phyloP scores from a whole-genome alignment of 2,797 vertebrate species.

The Rousettus madagascariensis region DNA sequence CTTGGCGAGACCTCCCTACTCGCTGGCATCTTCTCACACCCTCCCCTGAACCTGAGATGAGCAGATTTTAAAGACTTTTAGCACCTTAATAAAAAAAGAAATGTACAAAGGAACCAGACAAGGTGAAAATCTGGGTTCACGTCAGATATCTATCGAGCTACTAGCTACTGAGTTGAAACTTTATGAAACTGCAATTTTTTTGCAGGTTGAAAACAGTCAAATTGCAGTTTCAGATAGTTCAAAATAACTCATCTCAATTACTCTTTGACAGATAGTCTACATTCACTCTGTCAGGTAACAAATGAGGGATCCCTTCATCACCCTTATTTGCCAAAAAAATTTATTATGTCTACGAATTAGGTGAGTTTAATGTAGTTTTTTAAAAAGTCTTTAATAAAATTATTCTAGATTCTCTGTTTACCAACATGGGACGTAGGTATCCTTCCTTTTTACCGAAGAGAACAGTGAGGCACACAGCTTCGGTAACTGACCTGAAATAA shows the following conservation, averaged over 20 bases:
- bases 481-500: neutral
- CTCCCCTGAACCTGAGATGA: neutral
- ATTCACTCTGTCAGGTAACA: neutral
- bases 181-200: neutral
- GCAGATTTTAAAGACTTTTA: neutral
- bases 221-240: neutral
- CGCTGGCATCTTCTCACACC: neutral
- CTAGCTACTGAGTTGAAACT: neutral
- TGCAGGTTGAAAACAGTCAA: neutral
- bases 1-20: neutral
- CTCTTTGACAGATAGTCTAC: neutral
- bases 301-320: neutral
- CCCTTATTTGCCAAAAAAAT: neutral
- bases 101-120: neutral
- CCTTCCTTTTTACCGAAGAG: neutral
- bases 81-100: neutral
- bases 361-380: neutral
- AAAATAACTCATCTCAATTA: neutral
- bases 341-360: neutral
- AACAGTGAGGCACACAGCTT: neutral
- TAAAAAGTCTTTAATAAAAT: neutral
- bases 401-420: neutral
- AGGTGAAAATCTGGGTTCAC: neutral
- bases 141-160: neutral
- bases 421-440: neutral